Percentiles rank a stretch among this genome's conserved stretches.
Conservation (phyloP, 1,140 invertebrate genomes). For the Acyrthosiphon pisum region DNA sequence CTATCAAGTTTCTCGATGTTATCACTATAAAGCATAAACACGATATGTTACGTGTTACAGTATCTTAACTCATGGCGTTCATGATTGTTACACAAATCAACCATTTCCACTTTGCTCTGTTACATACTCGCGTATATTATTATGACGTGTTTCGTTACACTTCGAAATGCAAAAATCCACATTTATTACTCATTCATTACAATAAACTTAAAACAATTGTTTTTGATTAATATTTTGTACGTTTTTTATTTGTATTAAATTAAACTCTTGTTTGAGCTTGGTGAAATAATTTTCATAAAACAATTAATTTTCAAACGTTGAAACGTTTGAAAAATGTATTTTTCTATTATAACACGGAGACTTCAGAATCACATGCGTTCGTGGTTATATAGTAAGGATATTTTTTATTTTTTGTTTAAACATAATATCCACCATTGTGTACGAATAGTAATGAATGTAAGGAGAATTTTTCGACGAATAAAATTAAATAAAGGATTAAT, state of each 20-base stretch:
- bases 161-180: background rate
- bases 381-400: background rate
- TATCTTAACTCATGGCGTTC: background rate
- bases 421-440: background rate
- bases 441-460: background rate
- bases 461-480: background rate
- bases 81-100: background rate
- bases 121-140: background rate
- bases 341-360: background rate
- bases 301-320: background rate
- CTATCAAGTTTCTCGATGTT: background rate
- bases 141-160: background rate
- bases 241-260: background rate
- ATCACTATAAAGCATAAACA: background rate
- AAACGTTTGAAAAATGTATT: background rate
- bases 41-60: background rate
- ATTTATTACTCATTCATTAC: background rate
- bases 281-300: background rate
- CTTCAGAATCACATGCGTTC: background rate
- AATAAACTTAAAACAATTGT: background rate
- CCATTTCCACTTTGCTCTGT: background rate
- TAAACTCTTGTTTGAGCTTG: background rate
- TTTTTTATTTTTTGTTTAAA: background rate
- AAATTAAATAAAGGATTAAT: background rate
- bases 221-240: background rate